Evolutionary conservation across 2,113 vertebrate genomes (phyloP).

Genomic region (Rhizomys pruinosus): DNA sequence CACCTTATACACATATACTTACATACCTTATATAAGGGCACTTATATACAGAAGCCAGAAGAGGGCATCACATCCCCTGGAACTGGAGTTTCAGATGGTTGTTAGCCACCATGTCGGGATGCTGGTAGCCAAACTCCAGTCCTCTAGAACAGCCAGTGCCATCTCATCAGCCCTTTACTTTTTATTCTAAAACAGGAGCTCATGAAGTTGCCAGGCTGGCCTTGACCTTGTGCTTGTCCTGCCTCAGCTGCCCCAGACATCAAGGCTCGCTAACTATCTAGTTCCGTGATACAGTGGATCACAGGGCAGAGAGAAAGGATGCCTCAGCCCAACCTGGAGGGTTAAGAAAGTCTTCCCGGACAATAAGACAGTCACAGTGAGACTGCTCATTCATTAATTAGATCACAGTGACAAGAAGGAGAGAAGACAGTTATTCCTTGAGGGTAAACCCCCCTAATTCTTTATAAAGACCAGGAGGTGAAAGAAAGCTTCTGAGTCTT

Average conservation of each 20-base stretch:
- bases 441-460: not conserved
- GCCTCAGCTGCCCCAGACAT: not conserved
- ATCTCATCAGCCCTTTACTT: too few relatives aligned
- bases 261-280: not conserved
- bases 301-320: not conserved
- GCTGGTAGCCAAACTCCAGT: too few relatives aligned
- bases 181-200: not conserved
- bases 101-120: too few relatives aligned
- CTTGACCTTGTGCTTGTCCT: not conserved
- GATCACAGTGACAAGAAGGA: not conserved
- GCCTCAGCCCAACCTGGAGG: not conserved
- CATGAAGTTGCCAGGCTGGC: not conserved
- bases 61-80: too few relatives aligned
- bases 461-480: not conserved
- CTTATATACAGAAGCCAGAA: too few relatives aligned
- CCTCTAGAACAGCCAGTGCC: too few relatives aligned
- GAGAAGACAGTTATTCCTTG: not conserved
- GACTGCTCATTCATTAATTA: not conserved
- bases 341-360: not conserved
- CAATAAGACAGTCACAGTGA: not conserved
- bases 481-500: slow-evolving; percentile 2
- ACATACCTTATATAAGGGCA: too few relatives aligned
- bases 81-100: too few relatives aligned
- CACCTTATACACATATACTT: too few relatives aligned
- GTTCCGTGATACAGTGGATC: not conserved